Evolutionary conservation across 2,888 invertebrate genomes (phyloP).

Genomic region (Galeopsomyia nigrocyanea): DNA sequence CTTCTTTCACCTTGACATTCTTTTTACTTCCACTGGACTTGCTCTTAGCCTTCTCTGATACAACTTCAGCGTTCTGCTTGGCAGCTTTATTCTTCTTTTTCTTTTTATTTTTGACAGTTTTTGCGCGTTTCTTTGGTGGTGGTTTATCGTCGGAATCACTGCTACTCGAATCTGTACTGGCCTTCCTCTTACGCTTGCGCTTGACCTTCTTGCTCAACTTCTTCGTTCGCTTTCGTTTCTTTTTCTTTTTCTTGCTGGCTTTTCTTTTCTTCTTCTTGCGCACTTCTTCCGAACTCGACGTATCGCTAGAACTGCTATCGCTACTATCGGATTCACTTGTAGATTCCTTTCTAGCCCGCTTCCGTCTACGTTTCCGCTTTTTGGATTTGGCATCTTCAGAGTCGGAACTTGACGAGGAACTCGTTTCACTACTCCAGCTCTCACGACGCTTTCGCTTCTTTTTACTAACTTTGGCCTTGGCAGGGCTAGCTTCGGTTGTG

Average conservation of each 20-base stretch:
- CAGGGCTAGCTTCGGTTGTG: constrained; percentile 37
- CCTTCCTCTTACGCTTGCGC: constrained; percentile 53
- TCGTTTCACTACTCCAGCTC: constrained; percentile 57
- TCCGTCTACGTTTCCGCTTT: constrained; percentile 47
- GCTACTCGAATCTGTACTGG: constrained; percentile 59
- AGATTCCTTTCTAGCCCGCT: constrained; percentile 41
- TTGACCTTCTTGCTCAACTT: constrained; percentile 56
- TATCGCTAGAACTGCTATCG: constrained; percentile 57
- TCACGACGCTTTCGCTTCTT: constrained; percentile 50
- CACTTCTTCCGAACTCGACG: constrained; percentile 55
- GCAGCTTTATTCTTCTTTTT: constrained; percentile 51
- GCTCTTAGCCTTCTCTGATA: constrained; percentile 46
- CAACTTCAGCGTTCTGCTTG: constrained; percentile 8
- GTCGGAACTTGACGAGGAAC: constrained; percentile 58
- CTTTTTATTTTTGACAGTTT: constrained; percentile 29
- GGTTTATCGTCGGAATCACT: constrained; percentile 57
- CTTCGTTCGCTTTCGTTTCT: constrained; percentile 56
- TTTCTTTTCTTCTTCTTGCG: constrained; percentile 55
- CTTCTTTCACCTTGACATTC: constrained; percentile 41
- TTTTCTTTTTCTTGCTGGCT: constrained; percentile 54
- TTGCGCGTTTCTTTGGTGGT: constrained; percentile 39
- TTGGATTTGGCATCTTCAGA: constrained; percentile 52
- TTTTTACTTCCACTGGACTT: constrained; percentile 43
- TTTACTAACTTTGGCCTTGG: constrained; percentile 49
- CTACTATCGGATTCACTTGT: constrained; percentile 56